Base-by-base conservation (phyloP, 92 coral and sea anemone genomes). In the Bergia sp. region DNA sequence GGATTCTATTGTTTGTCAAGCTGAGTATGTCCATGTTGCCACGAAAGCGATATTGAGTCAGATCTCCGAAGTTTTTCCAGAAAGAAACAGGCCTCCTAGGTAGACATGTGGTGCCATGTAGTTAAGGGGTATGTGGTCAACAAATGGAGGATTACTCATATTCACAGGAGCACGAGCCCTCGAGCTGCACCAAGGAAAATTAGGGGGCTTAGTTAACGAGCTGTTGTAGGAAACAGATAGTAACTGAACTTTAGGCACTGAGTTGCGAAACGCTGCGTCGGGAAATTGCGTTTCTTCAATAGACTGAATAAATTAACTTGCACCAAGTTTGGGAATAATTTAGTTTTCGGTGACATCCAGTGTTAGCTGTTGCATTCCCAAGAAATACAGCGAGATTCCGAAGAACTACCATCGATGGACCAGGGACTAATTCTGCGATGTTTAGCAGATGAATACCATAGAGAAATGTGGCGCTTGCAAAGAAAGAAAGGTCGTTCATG, bases 191-290 rank as follows among this genome's bases (percentile, higher is more conserved):
- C 94, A 92, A 43, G 94, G 94, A 57, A 92, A 92, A 23, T 86
- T 91, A 1, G 98, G 98, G 29, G 96, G 95, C 49, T 49, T 23
- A 36, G 66, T 57, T 9, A 95, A 67, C 8, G 45, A 77, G 86
- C 91, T 95, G 53, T 47, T 47, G 53, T 47, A 65, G 77, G 2
- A 4, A 85, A 11, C 21, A 93, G 80, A 44, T 90, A 95, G 87
- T 5, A 86, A 72, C 37, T 95, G 98, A 37, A 95, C 89, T 18
- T 87, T 61, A 12, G 98, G 98, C 96, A 95, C 93, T 0, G 95
- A 85, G 21, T 89, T 80, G 15, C 75, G 40, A 20, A 95, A 86
- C 57, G 18, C 29, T 5, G 89, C 88, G 81, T 95, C 95, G 0
- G 96, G 95, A 92, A 95, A 90, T 58, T 43, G 79, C 4, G 92